Conservation (phyloP, 2,888 invertebrate species). For the Rhingia campestris region DNA sequence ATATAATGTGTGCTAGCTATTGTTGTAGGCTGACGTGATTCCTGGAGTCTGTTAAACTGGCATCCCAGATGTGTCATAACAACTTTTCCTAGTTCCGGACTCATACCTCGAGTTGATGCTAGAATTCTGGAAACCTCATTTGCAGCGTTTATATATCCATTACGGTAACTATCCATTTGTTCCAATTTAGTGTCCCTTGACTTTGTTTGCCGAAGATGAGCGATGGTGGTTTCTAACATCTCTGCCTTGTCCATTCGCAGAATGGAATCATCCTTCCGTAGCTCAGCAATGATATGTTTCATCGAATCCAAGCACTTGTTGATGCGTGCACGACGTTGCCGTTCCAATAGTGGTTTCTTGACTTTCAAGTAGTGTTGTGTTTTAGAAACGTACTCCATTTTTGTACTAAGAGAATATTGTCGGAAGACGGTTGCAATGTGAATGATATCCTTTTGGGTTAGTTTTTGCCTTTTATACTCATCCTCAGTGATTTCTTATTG, state of each 20-base stretch:
- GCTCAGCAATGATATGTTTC: constrained; percentile 91
- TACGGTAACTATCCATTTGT: constrained; percentile 90
- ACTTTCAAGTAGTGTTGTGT: constrained; percentile 96
- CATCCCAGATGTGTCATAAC: constrained; percentile 95
- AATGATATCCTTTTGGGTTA: constrained; percentile 76
- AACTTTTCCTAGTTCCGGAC: constrained; percentile 92
- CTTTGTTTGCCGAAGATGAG: constrained; percentile 82
- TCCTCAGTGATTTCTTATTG: constrained; percentile 47
- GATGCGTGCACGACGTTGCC: constrained; percentile 93
- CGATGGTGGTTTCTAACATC: constrained; percentile 92
- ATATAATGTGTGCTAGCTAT: constrained; percentile 16
- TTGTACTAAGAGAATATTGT: neutral
- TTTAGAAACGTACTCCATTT: constrained; percentile 84
- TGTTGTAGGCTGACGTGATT: constrained; percentile 75
- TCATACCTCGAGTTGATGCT: constrained; percentile 92
- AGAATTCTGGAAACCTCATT: constrained; percentile 93
- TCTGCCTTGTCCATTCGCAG: constrained; percentile 94
- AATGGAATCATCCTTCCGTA: constrained; percentile 92
- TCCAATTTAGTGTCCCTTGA: constrained; percentile 81
- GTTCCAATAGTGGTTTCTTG: constrained; percentile 95
- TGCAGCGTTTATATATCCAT: constrained; percentile 94
- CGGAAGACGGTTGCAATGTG: constrained; percentile 71
- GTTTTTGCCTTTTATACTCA: constrained; percentile 77
- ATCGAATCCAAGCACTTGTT: constrained; percentile 94
- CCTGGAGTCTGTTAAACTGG: constrained; percentile 85